These are phyloP conservation scores for Vespertilio murinus DNA, from an alignment of 2,797 vertebrate species.

Conservation along the genomic window DNA sequence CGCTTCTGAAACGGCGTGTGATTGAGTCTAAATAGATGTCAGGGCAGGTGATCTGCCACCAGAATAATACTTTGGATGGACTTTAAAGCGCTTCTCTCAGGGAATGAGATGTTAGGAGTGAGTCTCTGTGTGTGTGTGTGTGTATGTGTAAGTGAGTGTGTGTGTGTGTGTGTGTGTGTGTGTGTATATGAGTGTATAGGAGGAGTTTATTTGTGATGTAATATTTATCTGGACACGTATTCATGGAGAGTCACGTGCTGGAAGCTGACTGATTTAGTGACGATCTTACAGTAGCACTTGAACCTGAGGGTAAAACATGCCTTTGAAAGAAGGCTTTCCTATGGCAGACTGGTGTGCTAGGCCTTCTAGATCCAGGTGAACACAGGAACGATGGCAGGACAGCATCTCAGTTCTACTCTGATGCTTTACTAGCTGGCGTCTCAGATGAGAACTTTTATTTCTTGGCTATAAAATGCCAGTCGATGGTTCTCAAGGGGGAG, in stretches of 20 bases:
- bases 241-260: not conserved
- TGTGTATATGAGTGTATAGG: too few species aligned
- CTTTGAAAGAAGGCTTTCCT: not conserved
- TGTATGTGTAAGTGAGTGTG: too few species aligned
- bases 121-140: too few species aligned
- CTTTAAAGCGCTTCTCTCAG: constrained; percentile 25
- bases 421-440: not conserved
- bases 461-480: not conserved
- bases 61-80: not conserved
- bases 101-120: not conserved
- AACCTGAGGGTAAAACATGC: not conserved
- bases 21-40: constrained; percentile 1
- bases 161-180: too few species aligned
- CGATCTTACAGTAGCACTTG: not conserved
- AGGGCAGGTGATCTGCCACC: not conserved
- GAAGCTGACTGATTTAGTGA: not conserved
- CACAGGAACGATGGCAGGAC: not conserved
- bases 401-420: not conserved
- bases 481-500: not conserved
- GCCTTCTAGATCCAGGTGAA: not conserved
- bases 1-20: not conserved
- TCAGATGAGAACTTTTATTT: not conserved
- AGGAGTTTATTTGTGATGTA: not conserved
- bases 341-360: not conserved
- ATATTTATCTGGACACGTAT: not conserved